Conservation (phyloP, 2,888 invertebrate genomes). For the Synanthedon formicaeformis region DNA sequence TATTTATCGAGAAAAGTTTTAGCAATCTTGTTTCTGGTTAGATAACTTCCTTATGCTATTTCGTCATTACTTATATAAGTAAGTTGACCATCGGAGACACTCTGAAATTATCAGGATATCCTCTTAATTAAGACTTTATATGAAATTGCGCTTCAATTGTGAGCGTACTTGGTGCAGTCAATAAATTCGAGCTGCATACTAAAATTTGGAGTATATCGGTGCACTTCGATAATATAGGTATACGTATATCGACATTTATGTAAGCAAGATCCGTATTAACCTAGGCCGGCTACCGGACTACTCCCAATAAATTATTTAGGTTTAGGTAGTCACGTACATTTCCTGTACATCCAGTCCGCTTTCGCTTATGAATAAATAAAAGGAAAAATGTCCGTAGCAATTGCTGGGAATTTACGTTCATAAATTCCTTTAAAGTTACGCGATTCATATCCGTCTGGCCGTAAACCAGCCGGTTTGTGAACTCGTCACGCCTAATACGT, state of each 20-base stretch:
- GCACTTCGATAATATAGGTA: not conserved
- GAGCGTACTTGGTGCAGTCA: no score
- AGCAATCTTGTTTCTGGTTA: no score
- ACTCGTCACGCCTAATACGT: not conserved
- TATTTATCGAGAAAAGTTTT: no score
- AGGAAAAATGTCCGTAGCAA: constrained; percentile 47
- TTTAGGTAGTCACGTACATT: constrained; percentile 58
- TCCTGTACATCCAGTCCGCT: constrained; percentile 51
- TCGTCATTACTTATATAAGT: no score
- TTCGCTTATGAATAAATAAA: constrained; percentile 60
- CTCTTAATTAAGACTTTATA: no score
- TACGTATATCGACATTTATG: constrained; percentile 1
- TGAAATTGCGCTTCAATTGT: no score
- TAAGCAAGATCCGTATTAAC: constrained; percentile 1
- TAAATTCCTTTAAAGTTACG: constrained; percentile 20
- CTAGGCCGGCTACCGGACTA: constrained; percentile 6
- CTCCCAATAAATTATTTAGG: constrained; percentile 49
- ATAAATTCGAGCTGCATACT: no score
- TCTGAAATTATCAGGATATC: no score
- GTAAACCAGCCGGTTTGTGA: not conserved
- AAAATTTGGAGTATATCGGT: no score
- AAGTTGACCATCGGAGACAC: no score
- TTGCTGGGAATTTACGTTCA: constrained; percentile 32
- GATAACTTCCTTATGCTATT: no score
- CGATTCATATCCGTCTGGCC: not conserved